Evolutionary conservation across 2,797 vertebrate species (phyloP).

Genomic region (Sebastes melanostomus): DNA sequence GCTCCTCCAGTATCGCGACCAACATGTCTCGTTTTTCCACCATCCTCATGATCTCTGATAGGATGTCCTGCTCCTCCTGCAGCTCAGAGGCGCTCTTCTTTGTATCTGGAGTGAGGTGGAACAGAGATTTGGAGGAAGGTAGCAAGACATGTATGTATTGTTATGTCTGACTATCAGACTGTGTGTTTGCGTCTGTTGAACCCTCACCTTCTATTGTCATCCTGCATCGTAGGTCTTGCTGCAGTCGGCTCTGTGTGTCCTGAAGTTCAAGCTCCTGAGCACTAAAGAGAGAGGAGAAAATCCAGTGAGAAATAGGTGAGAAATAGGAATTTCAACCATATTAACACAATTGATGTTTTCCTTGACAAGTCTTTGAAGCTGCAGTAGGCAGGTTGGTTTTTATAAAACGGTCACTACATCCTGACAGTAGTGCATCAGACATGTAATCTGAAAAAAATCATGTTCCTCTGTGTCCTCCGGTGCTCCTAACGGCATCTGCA

Average conservation of each 20-base stretch:
- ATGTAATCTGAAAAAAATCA: too few species aligned
- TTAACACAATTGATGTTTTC: neutral
- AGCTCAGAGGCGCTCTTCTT: constrained; percentile 80
- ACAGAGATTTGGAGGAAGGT: too few species aligned
- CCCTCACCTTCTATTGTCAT: constrained; percentile 87
- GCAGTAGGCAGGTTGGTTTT: too few species aligned
- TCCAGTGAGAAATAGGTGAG: neutral
- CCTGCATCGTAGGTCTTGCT: constrained; percentile 86
- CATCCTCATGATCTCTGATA: constrained; percentile 89
- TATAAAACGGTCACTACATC: too few species aligned
- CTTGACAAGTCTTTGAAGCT: neutral
- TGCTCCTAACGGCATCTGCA: too few species aligned
- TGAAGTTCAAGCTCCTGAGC: constrained; percentile 92
- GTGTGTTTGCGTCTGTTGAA: neutral
- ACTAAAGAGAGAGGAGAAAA: constrained; percentile 70
- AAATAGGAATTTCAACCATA: neutral
- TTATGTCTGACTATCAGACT: neutral
- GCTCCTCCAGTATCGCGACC: constrained; percentile 87
- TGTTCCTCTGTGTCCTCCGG: too few species aligned
- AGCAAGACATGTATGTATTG: neutral
- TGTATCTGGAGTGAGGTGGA: constrained; percentile 67
- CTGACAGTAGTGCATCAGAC: too few species aligned
- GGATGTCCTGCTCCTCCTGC: constrained; percentile 83
- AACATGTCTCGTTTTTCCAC: constrained; percentile 89
- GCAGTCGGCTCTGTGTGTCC: constrained; percentile 90